phyloP scores from a whole-genome alignment of 2,888 invertebrate genomes.

The Xestia c-nigrum region DNA sequence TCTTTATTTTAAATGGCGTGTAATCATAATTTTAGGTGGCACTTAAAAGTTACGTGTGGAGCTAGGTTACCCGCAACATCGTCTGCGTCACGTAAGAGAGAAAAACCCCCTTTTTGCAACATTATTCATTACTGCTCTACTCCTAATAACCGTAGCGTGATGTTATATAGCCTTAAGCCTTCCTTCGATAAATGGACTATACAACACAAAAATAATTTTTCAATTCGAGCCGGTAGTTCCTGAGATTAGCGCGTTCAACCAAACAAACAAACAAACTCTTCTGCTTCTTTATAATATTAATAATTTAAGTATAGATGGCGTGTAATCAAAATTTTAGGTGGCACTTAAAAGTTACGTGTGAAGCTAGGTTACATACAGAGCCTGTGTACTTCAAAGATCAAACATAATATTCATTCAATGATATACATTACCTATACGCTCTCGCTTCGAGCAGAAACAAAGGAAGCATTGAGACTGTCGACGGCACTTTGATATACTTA shows the following conservation, averaged over 20 bases:
- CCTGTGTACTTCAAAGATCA: constrained; percentile 36
- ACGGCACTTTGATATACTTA: constrained; percentile 40
- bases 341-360: not conserved
- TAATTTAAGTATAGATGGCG: too few species aligned
- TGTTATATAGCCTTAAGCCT: too few species aligned
- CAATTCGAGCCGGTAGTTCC: too few species aligned
- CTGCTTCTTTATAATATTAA: too few species aligned
- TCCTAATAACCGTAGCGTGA: too few species aligned
- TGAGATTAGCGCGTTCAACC: too few species aligned
- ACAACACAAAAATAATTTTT: too few species aligned
- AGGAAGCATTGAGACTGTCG: constrained; percentile 23
- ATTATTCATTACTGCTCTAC: too few species aligned
- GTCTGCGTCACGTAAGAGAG: too few species aligned
- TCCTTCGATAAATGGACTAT: too few species aligned
- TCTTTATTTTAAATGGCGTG: constrained; percentile 26
- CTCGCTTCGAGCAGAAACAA: constrained; percentile 39
- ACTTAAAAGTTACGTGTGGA: not conserved
- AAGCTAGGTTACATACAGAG: constrained; percentile 5
- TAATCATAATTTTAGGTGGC: not conserved
- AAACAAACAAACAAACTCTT: too few species aligned
- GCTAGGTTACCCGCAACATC: constrained; percentile 13
- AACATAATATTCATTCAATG: constrained; percentile 44
- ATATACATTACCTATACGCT: constrained; percentile 34
- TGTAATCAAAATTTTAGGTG: not conserved
- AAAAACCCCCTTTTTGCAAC: too few species aligned